Evolutionary conservation across 2,113 vertebrate species (phyloP).

Genomic region (Hippocampus abdominalis): DNA sequence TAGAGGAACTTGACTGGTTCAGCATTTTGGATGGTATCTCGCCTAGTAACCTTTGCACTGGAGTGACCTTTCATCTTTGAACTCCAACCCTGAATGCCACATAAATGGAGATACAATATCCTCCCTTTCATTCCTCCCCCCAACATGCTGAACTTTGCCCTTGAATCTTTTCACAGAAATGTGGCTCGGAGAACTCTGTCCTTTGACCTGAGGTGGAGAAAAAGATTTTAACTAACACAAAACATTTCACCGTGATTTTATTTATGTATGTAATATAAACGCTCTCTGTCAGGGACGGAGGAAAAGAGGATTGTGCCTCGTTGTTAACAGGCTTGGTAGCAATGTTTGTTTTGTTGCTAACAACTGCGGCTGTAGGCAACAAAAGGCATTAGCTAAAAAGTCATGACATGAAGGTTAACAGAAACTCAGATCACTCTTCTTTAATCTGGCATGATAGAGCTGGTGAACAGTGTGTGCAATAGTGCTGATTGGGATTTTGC

Average conservation of each 20-base stretch:
- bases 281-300: not conserved
- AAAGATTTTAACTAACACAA: constrained; percentile 39
- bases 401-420: not conserved
- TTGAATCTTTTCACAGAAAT: constrained; percentile 67
- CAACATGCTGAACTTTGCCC: constrained; percentile 64
- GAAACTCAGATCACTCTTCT: not conserved
- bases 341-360: not conserved
- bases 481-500: too few species aligned
- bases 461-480: not conserved
- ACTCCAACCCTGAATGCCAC: constrained; percentile 67
- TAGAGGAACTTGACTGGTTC: constrained; percentile 21
- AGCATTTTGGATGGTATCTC: constrained; percentile 62
- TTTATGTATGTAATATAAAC: constrained; percentile 24
- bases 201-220: constrained; percentile 62
- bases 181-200: constrained; percentile 59
- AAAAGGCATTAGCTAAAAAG: not conserved
- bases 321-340: constrained; percentile 16
- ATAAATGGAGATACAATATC: constrained; percentile 77
- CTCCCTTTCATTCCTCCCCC: constrained; percentile 62
- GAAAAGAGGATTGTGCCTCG: constrained; percentile 2
- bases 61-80: constrained; percentile 71
- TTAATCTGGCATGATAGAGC: not conserved
- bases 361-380: constrained; percentile 2
- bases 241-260: constrained; percentile 26
- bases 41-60: constrained; percentile 63